Conservation (phyloP, 2,113 vertebrate genomes). For the Eublepharis macularius region DNA sequence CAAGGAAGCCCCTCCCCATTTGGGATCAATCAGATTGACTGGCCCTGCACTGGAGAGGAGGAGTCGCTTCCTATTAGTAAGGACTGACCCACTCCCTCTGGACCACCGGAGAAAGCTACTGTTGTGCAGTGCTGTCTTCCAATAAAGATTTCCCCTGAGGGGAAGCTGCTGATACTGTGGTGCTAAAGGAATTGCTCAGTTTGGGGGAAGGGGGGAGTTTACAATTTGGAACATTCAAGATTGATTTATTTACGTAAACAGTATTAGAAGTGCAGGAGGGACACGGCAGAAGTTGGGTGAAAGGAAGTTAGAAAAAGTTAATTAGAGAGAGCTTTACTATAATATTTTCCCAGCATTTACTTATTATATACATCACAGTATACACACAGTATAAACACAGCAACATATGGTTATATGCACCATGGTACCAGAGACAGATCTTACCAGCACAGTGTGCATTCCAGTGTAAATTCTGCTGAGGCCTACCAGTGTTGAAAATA, state of each 20-base stretch:
- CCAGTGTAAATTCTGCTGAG: conserved; percentile 95
- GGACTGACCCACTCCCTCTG: too few relatives aligned
- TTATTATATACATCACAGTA: not conserved
- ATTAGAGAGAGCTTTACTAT: not conserved
- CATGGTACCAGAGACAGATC: conserved; percentile 36
- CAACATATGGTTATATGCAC: not conserved
- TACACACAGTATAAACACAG: not conserved
- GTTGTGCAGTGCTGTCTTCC: too few relatives aligned
- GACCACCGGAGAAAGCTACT: too few relatives aligned
- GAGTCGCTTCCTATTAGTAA: too few relatives aligned
- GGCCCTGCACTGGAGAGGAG: too few relatives aligned
- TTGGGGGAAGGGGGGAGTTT: not conserved
- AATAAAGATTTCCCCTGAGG: not conserved
- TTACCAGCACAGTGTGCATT: conserved; percentile 97
- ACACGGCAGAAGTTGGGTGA: not conserved
- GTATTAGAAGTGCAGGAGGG: not conserved
- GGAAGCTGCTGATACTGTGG: not conserved
- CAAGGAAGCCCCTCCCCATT: too few relatives aligned
- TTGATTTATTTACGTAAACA: not conserved
- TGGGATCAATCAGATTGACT: too few relatives aligned
- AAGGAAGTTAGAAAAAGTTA: not conserved
- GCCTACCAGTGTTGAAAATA: conserved; percentile 87
- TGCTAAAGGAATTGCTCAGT: not conserved
- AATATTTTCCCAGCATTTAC: not conserved
- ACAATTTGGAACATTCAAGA: not conserved